A percentile compares a stretch with the other conserved stretches of the same genome.
Conservation (phyloP, 2,113 vertebrate genomes). For the Tylochromis polylepis region DNA sequence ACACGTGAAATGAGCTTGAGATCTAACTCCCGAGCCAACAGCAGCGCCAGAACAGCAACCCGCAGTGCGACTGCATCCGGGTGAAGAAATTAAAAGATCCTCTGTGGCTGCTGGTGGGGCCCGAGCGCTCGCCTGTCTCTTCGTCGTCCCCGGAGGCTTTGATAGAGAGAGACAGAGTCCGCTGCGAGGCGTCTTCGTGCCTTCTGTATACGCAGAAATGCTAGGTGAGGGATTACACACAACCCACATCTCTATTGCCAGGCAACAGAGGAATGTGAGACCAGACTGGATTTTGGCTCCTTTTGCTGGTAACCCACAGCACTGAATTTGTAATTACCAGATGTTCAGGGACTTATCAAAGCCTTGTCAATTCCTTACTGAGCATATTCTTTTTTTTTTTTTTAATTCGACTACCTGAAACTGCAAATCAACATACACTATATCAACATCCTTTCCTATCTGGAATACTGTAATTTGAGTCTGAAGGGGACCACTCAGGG, state of each 20-base stretch:
- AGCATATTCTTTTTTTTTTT: conserved; percentile 18
- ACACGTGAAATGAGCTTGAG: conserved; percentile 78
- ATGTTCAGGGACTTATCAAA: conserved; percentile 64
- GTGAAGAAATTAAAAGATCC: conserved; percentile 66
- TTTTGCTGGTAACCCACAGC: conserved; percentile 43
- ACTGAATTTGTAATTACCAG: conserved; percentile 59
- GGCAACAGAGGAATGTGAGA: conserved; percentile 50
- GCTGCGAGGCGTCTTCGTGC: conserved; percentile 29
- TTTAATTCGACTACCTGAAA: not conserved
- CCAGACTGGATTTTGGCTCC: conserved; percentile 40
- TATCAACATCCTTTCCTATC: not conserved
- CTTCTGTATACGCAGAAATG: conserved; percentile 32
- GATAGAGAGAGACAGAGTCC: not conserved
- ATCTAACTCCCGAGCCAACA: conserved; percentile 59
- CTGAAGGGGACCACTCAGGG: not conserved
- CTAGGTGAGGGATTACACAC: conserved; percentile 59
- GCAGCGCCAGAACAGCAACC: conserved; percentile 44
- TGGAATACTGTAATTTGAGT: conserved; percentile 4
- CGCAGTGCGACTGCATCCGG: conserved; percentile 41
- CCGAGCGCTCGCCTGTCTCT: conserved; percentile 9
- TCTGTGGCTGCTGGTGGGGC: conserved; percentile 22
- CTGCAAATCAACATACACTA: not conserved
- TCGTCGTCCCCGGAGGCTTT: conserved; percentile 30
- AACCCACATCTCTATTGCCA: conserved; percentile 57
- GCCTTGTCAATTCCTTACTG: conserved; percentile 37